Evolutionary conservation across 2,113 vertebrate genomes (phyloP).

Genomic region (Ammospiza caudacuta): DNA sequence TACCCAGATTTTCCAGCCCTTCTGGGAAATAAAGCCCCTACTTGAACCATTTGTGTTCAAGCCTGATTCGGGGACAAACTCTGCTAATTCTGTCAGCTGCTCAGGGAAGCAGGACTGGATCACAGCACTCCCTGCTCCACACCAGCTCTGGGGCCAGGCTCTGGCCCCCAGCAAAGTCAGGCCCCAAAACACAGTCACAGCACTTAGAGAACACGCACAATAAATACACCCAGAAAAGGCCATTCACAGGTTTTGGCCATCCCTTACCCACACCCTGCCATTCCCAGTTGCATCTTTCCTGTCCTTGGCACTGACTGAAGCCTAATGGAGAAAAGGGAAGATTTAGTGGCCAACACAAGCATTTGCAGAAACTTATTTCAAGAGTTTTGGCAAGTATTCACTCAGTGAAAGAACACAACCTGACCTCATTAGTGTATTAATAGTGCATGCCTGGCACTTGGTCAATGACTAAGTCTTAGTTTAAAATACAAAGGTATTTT

Average conservation of each 20-base stretch:
- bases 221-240: neutral
- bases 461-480: constrained; percentile 17
- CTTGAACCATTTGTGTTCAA: no score
- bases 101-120: neutral
- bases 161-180: neutral
- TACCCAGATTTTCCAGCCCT: neutral
- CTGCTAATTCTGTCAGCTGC: neutral
- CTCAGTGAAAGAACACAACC: neutral
- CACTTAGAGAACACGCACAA: rapidly evolving
- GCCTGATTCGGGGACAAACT: neutral
- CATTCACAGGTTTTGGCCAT: neutral
- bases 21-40: no score
- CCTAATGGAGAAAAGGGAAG: neutral
- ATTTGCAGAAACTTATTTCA: constrained; percentile 8
- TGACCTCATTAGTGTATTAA: constrained; percentile 52
- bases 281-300: rapidly evolving
- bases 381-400: constrained; percentile 31
- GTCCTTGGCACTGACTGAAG: neutral
- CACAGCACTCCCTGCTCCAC: neutral
- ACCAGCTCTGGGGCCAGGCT: neutral
- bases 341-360: neutral
- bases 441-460: constrained; percentile 15
- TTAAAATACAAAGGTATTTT: constrained; percentile 52
- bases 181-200: neutral
- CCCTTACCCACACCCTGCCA: neutral